Evolutionary conservation across 2,888 invertebrate species (phyloP), one percentile per base, ranked within the genome.

Genomic region (Lomographa bimaculata): DNA sequence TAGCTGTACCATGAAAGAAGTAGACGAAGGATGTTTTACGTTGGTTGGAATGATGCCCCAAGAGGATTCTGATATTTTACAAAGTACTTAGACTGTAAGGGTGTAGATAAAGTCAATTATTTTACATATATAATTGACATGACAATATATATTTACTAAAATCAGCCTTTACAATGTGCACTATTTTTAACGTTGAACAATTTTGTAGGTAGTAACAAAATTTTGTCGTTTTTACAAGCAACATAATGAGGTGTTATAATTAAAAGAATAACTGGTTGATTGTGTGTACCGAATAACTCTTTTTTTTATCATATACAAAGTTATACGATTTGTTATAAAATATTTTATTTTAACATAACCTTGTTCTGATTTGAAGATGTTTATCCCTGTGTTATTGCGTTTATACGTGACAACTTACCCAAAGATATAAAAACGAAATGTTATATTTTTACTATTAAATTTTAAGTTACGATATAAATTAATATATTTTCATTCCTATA

Each of bases 401-500:
- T 16, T 26, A 12, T 16, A 21, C 6, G 10, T 11, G 7, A 26
- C 11, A 43, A 27, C 4, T 32, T 30, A 41, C 27, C 56, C 64
- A 64, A 64, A 68, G 63, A 60, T 23, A 20, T 34, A 12, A 8
- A 39, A 41, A 35, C 9, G 28, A 43, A 37, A 24, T 26, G 27
- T 40, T 21, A 28, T 43, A 21, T 41, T 25, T 37, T 44, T 20
- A 19, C 11, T 20, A 5, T 16, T 17, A 26, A 38, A 24, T 12
- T 17, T 29, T 44, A 28, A 5, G 7, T 28, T 28, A 37, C 49
- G 47, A 23, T 46, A 24, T 40, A 17, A 11, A 33, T 34, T 28
- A 25, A 38, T 39, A 37, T 33, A 55, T 62, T 62, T 46, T 71
- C 80, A 81, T 80, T 80, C 79, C 80, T 75, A 59, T 77, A 74